Evolutionary conservation across 1,140 invertebrate genomes (phyloP).

Genomic region (Psilanteris sp.): DNA sequence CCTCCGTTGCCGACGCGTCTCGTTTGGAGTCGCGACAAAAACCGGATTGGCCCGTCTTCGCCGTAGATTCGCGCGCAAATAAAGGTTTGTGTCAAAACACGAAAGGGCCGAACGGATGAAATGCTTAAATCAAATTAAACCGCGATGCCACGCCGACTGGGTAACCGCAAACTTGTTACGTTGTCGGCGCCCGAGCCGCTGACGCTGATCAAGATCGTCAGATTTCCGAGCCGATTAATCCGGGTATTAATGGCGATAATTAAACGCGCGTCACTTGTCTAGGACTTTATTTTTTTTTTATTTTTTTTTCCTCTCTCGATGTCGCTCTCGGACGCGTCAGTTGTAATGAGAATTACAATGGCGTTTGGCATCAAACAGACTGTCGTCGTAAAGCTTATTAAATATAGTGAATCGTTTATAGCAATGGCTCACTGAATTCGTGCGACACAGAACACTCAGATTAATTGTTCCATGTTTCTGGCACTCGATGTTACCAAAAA

Average conservation of each 20-base stretch:
- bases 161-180: conserved; percentile 7
- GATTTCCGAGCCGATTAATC: conserved; percentile 17
- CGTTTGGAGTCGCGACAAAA: no score
- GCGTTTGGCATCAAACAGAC: background rate
- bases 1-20: no score
- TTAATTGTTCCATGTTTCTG: conserved; percentile 22
- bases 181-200: conserved; percentile 1
- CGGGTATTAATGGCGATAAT: conserved; percentile 9
- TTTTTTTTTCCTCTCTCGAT: no score
- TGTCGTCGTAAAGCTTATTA: background rate
- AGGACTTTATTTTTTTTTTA: no score
- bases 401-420: background rate
- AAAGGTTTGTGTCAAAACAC: no score
- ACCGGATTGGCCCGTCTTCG: no score
- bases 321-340: no score
- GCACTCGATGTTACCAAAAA: conserved; percentile 23
- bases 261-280: conserved; percentile 17
- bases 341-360: no score
- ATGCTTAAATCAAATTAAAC: no score
- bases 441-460: conserved; percentile 13
- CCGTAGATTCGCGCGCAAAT: no score
- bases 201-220: conserved; percentile 14
- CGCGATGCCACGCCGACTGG: no score
- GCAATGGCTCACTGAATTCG: conserved; percentile 5
- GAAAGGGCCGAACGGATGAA: no score